Evolutionary conservation across 2,113 vertebrate genomes (phyloP).

Genomic region (Thermophis baileyi): DNA sequence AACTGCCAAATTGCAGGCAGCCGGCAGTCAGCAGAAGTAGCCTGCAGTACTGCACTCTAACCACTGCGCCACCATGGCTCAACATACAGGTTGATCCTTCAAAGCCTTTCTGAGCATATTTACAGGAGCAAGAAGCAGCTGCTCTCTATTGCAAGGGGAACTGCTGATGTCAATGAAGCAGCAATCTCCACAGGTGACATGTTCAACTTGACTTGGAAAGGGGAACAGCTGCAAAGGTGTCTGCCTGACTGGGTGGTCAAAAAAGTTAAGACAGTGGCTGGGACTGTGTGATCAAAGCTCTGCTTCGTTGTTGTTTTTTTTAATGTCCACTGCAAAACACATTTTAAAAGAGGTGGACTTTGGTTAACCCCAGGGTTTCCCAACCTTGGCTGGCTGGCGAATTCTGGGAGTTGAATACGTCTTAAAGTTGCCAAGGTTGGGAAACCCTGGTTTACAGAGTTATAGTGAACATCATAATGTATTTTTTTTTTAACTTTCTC

Average conservation of each 20-base stretch:
- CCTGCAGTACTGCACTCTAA: too few relatives aligned
- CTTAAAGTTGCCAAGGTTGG: not conserved
- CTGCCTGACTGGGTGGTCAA: not conserved
- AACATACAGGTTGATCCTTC: not conserved
- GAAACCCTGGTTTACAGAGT: not conserved
- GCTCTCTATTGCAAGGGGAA: not conserved
- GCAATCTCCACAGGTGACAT: not conserved
- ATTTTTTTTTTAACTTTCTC: not conserved
- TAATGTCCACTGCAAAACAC: not conserved
- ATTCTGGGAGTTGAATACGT: not conserved
- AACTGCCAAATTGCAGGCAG: too few relatives aligned
- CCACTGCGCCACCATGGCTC: too few relatives aligned
- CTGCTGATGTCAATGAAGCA: not conserved
- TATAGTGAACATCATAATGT: not conserved
- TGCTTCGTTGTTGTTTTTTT: not conserved
- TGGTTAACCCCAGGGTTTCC: not conserved
- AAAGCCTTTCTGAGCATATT: not conserved
- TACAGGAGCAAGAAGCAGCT: not conserved
- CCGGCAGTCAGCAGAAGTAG: too few relatives aligned
- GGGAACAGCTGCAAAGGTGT: not conserved
- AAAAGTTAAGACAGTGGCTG: not conserved
- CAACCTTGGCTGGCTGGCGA: not conserved
- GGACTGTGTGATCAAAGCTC: not conserved
- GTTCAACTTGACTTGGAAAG: not conserved
- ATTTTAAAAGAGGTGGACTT: not conserved